phyloP scores from a whole-genome alignment of 2,888 invertebrate species.

The Diarsia dahlii region DNA sequence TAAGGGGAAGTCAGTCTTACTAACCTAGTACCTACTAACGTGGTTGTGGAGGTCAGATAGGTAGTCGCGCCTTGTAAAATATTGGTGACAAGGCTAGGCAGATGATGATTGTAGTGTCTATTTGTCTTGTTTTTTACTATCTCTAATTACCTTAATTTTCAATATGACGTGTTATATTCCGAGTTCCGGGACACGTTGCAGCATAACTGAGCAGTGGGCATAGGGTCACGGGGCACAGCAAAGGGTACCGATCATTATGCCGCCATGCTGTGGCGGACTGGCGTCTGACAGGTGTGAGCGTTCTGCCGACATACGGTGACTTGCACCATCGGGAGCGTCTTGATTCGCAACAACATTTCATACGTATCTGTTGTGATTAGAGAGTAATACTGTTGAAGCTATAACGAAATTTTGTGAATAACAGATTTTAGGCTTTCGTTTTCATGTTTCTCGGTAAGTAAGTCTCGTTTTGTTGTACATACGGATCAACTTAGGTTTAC shows the following conservation, averaged over 20 bases:
- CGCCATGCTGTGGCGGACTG: not conserved
- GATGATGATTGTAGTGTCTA: not conserved
- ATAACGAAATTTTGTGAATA: not conserved
- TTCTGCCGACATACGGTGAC: constrained; percentile 20
- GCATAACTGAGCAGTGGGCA: not conserved
- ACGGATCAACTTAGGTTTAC: not conserved
- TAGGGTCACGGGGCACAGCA: constrained; percentile 30
- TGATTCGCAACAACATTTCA: constrained; percentile 12
- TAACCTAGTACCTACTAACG: no score
- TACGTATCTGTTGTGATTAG: not conserved
- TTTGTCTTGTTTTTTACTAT: not conserved
- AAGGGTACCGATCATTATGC: constrained; percentile 36
- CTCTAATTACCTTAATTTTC: not conserved
- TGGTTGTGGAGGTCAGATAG: no score
- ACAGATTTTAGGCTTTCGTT: not conserved
- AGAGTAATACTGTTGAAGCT: not conserved
- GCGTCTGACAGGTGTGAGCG: not conserved
- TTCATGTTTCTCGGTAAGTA: not conserved
- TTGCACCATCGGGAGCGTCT: constrained; percentile 29
- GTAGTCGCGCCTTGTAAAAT: no score
- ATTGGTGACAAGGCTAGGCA: no score
- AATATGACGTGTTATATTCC: not conserved
- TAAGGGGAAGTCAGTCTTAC: no score
- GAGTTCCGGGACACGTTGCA: constrained; percentile 30
- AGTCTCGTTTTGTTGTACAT: not conserved